phyloP scores from a whole-genome alignment of 2,797 vertebrate genomes.

The Chloroceryle amazona region DNA sequence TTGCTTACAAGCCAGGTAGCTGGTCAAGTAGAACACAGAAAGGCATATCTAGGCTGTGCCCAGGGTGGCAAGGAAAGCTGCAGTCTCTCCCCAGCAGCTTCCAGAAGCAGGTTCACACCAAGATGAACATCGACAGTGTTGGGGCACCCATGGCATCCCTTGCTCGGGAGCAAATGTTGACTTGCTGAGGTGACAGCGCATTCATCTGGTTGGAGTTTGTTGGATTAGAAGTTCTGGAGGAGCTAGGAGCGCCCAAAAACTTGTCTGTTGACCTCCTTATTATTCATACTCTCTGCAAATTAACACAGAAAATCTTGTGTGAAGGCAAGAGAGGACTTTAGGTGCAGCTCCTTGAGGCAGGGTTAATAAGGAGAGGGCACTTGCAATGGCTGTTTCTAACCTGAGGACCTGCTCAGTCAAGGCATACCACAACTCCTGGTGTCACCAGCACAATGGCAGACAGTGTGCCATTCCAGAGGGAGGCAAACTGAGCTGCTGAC shows the following conservation, averaged over 20 bases:
- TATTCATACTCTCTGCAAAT: background rate
- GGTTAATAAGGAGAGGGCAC: background rate
- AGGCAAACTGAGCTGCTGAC: background rate
- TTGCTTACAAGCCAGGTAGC: background rate
- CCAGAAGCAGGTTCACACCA: background rate
- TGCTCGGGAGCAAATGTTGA: background rate
- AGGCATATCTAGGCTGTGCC: accelerated
- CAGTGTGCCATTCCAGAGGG: accelerated
- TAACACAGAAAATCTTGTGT: background rate
- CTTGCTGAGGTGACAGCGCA: background rate
- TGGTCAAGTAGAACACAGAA: background rate
- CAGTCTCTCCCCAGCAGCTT: background rate
- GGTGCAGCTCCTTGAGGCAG: background rate
- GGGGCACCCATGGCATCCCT: background rate
- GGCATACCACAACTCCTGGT: accelerated
- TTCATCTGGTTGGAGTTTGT: background rate
- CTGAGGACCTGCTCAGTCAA: accelerated
- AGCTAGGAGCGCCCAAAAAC: background rate
- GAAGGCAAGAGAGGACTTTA: background rate
- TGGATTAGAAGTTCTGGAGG: background rate
- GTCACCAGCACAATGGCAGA: accelerated
- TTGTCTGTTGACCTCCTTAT: accelerated
- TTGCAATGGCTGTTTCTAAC: background rate
- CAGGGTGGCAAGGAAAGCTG: accelerated
- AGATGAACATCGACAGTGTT: accelerated